Evolutionary conservation across 2,113 vertebrate genomes (phyloP).

Genomic region (Camelus bactrianus): DNA sequence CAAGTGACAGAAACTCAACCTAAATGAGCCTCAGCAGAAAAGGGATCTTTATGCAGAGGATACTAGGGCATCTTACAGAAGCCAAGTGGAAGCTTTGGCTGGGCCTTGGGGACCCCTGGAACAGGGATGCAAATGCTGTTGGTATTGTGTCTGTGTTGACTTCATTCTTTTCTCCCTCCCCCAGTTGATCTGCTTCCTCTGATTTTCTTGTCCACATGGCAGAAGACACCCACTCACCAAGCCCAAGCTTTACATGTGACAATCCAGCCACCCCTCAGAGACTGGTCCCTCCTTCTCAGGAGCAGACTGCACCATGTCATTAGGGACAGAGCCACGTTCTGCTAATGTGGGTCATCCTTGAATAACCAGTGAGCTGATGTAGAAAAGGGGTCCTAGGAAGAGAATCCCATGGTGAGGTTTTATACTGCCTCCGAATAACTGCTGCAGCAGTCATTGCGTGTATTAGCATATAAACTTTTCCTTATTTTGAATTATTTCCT

Average conservation of each 20-base stretch:
- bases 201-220: neutral
- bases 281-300: neutral
- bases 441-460: neutral
- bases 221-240: neutral
- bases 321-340: neutral
- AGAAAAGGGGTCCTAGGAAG: neutral
- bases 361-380: neutral
- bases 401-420: neutral
- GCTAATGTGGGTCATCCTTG: neutral
- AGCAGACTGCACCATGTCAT: neutral
- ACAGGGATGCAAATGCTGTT: neutral
- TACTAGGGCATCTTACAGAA: neutral
- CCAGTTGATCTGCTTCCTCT: neutral
- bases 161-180: neutral
- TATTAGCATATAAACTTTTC: neutral
- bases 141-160: neutral
- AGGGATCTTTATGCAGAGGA: neutral
- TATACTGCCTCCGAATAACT: neutral
- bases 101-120: neutral
- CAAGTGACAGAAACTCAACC: neutral
- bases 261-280: neutral
- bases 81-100: neutral
- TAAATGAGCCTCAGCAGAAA: neutral
- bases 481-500: slow-evolving; percentile 65
- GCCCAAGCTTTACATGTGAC: neutral